These are phyloP conservation scores for Aphelenchoides fujianensis DNA, from an alignment of 1,140 invertebrate species.

Conservation along the genomic window DNA sequence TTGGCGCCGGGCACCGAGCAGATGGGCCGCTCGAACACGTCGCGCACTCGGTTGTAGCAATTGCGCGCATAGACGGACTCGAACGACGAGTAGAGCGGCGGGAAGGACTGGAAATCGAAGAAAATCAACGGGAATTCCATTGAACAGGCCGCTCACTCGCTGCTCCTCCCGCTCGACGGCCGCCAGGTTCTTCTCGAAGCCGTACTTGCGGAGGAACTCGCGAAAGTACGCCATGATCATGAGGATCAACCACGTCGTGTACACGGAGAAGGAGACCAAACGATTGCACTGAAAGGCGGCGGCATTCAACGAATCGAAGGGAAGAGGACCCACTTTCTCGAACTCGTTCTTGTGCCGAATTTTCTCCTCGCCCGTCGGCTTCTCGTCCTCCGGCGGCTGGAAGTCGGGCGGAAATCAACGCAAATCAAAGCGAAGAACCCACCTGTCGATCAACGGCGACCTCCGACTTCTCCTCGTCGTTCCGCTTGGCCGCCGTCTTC, in stretches of 20 bases:
- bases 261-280: slow-evolving; percentile 52
- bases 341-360: not conserved
- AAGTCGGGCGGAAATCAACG: too few species aligned
- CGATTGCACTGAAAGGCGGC: slow-evolving; percentile 29
- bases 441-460: too few species aligned
- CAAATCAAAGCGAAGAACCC: too few species aligned
- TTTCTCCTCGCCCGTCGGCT: too few species aligned
- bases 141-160: slow-evolving; percentile 30
- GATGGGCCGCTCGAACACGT: slow-evolving; percentile 64
- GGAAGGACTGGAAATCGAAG: slow-evolving; percentile 63
- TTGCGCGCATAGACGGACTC: slow-evolving; percentile 67
- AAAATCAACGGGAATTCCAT: slow-evolving; percentile 10
- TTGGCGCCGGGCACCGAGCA: slow-evolving; percentile 49
- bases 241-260: slow-evolving; percentile 56
- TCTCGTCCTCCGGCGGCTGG: too few species aligned
- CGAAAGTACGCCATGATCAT: slow-evolving; percentile 52
- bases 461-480: too few species aligned
- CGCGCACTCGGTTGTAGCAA: slow-evolving; percentile 66
- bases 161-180: slow-evolving; percentile 50
- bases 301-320: too few species aligned
- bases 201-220: slow-evolving; percentile 54
- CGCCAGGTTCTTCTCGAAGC: slow-evolving; percentile 55
- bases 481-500: not conserved
- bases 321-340: slow-evolving; percentile 5
- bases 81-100: slow-evolving; percentile 66